These are phyloP conservation scores for Acromyrmex heyeri DNA, from an alignment of 1,140 invertebrate genomes.

Conservation along the genomic window DNA sequence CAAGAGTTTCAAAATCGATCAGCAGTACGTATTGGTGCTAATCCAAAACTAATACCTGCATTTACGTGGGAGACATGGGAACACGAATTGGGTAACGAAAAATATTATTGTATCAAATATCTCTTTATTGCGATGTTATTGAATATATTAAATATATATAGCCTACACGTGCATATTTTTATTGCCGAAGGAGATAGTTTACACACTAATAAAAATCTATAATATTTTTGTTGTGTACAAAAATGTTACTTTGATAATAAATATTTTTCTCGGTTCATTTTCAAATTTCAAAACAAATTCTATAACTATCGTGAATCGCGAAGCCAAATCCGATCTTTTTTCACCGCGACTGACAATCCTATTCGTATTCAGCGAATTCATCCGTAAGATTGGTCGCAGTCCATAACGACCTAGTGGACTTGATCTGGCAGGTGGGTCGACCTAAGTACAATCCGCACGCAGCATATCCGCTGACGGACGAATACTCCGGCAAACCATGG, in stretches of 20 bases:
- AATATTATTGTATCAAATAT: constrained; percentile 1
- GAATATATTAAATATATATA: neutral
- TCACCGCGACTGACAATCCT: constrained; percentile 44
- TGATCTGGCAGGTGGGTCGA: constrained; percentile 91
- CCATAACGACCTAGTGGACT: constrained; percentile 92
- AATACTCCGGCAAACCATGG: constrained; percentile 91
- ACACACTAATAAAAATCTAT: too few relatives aligned
- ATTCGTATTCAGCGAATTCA: constrained; percentile 81
- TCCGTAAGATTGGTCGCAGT: constrained; percentile 89
- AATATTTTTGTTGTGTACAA: constrained; percentile 10
- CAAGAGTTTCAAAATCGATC: constrained; percentile 88
- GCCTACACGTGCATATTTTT: neutral
- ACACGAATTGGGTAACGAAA: constrained; percentile 86
- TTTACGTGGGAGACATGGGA: constrained; percentile 89
- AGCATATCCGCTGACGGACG: constrained; percentile 86
- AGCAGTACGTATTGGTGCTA: constrained; percentile 91
- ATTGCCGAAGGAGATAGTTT: too few relatives aligned
- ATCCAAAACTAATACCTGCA: constrained; percentile 91
- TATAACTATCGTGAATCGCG: neutral
- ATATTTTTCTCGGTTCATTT: neutral
- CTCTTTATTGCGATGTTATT: neutral
- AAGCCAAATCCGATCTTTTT: neutral
- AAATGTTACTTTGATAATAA: neutral
- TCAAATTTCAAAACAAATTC: constrained; percentile 8
- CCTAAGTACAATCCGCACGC: constrained; percentile 86